These are phyloP conservation scores for Trematomus bernacchii DNA, from an alignment of 2,797 vertebrate genomes.

Conservation along the genomic window DNA sequence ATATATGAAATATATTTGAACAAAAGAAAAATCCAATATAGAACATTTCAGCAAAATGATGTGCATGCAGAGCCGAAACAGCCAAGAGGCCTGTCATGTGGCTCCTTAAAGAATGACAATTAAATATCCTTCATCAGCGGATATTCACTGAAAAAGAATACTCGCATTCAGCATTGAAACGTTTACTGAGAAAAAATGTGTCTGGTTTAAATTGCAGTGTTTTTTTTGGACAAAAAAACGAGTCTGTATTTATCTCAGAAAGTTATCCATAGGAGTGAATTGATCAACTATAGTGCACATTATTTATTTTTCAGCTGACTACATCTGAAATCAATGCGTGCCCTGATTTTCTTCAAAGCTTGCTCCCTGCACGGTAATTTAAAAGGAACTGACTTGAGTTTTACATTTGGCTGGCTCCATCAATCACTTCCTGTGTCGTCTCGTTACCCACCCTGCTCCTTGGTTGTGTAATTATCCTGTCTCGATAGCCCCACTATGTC, in stretches of 20 bases:
- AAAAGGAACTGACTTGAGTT: conserved; percentile 45
- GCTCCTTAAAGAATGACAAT: not conserved
- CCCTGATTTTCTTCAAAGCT: conserved; percentile 15
- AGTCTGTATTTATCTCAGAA: not conserved
- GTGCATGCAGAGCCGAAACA: not conserved
- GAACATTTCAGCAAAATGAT: not conserved
- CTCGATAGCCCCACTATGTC: conserved; percentile 35
- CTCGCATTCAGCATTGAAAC: not conserved
- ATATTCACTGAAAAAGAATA: not conserved
- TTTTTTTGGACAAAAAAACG: too few relatives aligned
- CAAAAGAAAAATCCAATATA: not conserved
- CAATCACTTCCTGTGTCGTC: conserved; percentile 52
- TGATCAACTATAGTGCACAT: not conserved
- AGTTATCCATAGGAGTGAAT: not conserved
- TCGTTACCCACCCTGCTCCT: conserved; percentile 40
- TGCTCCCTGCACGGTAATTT: conserved; percentile 13
- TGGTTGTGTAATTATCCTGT: conserved; percentile 54
- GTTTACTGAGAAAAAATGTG: not conserved
- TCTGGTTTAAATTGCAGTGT: not conserved
- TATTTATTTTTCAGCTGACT: not conserved
- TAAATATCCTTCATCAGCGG: not conserved
- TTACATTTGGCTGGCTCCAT: conserved; percentile 44
- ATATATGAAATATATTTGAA: not conserved
- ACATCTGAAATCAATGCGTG: conserved; percentile 2
- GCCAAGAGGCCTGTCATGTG: not conserved